Conservation (phyloP, 1,140 invertebrate species). For the Caenorhabditis tropicalis region DNA sequence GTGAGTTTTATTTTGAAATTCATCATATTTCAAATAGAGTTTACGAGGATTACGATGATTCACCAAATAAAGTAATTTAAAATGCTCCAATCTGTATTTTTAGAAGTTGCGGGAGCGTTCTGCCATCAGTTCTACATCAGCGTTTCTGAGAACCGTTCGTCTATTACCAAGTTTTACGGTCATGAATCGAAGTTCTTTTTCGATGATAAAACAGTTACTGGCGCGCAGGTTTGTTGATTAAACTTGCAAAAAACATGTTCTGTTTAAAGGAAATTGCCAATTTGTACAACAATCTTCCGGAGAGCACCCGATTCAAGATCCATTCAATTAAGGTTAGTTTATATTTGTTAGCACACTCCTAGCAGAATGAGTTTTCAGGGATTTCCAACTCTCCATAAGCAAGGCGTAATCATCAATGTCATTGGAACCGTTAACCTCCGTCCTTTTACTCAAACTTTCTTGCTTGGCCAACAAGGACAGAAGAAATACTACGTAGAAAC, state of each 20-base stretch:
- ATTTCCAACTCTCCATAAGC: background rate
- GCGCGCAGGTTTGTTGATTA: constrained; percentile 25
- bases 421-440: constrained; percentile 42
- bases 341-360: background rate
- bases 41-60: too few species aligned
- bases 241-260: background rate
- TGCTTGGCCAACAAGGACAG: constrained; percentile 46
- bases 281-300: constrained; percentile 14
- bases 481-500: constrained; percentile 55
- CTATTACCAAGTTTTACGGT: constrained; percentile 38
- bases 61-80: too few species aligned
- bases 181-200: constrained; percentile 48
- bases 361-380: constrained; percentile 13
- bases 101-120: constrained; percentile 51
- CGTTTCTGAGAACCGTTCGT: constrained; percentile 10
- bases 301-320: constrained; percentile 42
- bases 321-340: constrained; percentile 47
- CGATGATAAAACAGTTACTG: constrained; percentile 17
- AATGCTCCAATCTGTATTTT: background rate
- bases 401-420: constrained; percentile 39
- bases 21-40: background rate
- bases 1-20: background rate
- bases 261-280: constrained; percentile 48
- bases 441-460: constrained; percentile 52
- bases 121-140: constrained; percentile 51